Conservation (phyloP, 2,113 vertebrate species). For the Apistogramma diplotaenia region DNA sequence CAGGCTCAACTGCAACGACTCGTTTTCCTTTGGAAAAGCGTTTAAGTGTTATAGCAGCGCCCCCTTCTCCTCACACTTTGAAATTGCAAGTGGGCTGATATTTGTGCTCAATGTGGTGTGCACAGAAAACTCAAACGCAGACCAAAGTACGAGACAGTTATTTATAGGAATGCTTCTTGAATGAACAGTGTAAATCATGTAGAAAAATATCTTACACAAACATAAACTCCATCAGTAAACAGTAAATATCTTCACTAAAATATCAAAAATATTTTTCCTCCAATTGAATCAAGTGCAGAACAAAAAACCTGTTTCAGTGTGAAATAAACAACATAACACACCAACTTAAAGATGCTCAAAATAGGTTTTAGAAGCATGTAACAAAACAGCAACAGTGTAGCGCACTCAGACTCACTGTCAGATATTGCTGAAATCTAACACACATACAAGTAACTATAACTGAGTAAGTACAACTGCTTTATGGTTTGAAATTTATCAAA, state of each 20-base stretch:
- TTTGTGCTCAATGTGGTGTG: neutral
- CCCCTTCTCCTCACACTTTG: neutral
- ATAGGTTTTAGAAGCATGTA: neutral
- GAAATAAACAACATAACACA: neutral
- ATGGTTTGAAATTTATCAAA: neutral
- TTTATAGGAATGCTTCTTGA: conserved; percentile 33
- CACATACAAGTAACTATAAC: neutral
- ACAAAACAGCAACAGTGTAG: neutral
- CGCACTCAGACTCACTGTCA: neutral
- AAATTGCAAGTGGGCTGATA: neutral
- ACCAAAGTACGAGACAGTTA: neutral
- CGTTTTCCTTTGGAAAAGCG: neutral
- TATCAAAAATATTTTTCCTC: neutral
- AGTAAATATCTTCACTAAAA: conserved; percentile 16
- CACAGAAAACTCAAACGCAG: neutral
- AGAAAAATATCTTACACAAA: conserved; percentile 36
- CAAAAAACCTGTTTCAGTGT: neutral
- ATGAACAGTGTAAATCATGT: conserved; percentile 28
- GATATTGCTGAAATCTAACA: neutral
- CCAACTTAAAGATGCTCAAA: conserved; percentile 16
- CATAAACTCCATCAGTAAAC: conserved; percentile 35
- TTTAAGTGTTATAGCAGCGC: neutral
- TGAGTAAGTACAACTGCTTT: neutral
- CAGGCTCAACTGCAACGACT: no score
- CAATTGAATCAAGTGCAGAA: neutral